Evolutionary conservation across 2,113 vertebrate genomes (phyloP), one percentile per base, ranked within the genome.

Genomic region (Orthonyx spaldingii): DNA sequence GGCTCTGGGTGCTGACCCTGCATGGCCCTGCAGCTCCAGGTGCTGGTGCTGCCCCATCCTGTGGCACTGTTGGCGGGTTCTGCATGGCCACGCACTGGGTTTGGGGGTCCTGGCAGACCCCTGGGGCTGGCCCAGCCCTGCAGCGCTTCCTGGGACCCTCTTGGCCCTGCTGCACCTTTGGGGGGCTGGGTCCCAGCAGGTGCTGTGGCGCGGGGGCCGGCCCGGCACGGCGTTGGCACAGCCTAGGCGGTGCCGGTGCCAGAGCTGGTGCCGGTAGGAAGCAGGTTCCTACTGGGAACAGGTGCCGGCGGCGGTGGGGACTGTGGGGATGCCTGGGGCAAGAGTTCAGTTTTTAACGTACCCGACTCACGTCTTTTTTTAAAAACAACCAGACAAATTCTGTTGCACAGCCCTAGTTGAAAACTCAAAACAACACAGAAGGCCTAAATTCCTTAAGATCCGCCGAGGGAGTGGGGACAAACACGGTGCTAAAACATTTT

Each of bases 401-500:
- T 98, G 98, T 98, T 97, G 98, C 98, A 98, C 98, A 98, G 98
- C 98, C 98, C 99, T 98, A 98, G 98, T 98, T 52, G 96, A 93
- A 81, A 87, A 77, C 81, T 93, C 93, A 66, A 94, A 97, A 97
- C 96, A 37, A 52, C 83, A 47, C 27, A 80, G 66, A 89, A 97
- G 92, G 92, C 98, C 96, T 97, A 95, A 98, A 98, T 98, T 97
- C 97, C 97, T 98, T 98, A 97, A 96, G 97, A 97, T 97, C 93
- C 47, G 88, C 98, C 98, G 98, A 98, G 98, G 98, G 98, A 98
- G 98, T 98, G 98, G 98, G 98, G 98, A 98, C 98, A 98, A 97
- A 98, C 97, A 99, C 98, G 99, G 99, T 99, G 99, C 99, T 99
- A 99, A 98, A 98, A 99, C 98, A 97, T 99, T 99, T 99, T 99